phyloP scores from a whole-genome alignment of 2,888 invertebrate species.

The Diarsia mendica region DNA sequence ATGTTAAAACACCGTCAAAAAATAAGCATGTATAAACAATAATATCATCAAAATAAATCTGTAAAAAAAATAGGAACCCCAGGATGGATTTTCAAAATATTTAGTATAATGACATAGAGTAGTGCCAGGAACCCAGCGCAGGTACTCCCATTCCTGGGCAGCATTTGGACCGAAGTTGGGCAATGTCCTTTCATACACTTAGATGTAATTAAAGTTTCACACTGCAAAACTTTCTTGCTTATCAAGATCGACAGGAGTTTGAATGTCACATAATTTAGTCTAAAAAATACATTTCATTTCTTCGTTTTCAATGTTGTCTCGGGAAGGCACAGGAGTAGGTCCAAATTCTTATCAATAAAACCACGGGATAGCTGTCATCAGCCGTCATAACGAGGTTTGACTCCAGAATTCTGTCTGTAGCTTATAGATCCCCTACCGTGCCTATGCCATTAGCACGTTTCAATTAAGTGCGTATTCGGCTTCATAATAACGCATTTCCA shows the following conservation, averaged over 20 bases:
- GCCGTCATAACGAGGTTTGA: constrained; percentile 2
- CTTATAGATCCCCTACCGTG: constrained; percentile 5
- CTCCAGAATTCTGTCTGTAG: neutral
- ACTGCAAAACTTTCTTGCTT: constrained; percentile 12
- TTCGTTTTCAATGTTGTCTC: neutral
- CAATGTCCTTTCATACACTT: constrained; percentile 1
- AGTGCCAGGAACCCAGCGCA: too few species aligned
- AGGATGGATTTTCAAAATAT: too few species aligned
- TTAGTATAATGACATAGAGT: too few species aligned
- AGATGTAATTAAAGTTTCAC: neutral
- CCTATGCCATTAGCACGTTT: constrained; percentile 24
- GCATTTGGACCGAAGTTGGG: too few species aligned
- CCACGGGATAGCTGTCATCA: constrained; percentile 23
- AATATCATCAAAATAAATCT: too few species aligned
- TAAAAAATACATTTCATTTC: neutral
- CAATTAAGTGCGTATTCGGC: neutral
- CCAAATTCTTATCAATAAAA: constrained; percentile 31
- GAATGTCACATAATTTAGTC: neutral
- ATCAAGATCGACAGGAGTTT: neutral
- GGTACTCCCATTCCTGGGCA: too few species aligned
- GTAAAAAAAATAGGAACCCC: too few species aligned
- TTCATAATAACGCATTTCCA: neutral
- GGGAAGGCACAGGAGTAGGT: neutral
- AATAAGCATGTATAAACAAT: too few species aligned
- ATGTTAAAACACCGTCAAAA: too few species aligned